These are phyloP conservation scores for Nebria brevicollis DNA, from an alignment of 2,888 invertebrate genomes.

Conservation along the genomic window DNA sequence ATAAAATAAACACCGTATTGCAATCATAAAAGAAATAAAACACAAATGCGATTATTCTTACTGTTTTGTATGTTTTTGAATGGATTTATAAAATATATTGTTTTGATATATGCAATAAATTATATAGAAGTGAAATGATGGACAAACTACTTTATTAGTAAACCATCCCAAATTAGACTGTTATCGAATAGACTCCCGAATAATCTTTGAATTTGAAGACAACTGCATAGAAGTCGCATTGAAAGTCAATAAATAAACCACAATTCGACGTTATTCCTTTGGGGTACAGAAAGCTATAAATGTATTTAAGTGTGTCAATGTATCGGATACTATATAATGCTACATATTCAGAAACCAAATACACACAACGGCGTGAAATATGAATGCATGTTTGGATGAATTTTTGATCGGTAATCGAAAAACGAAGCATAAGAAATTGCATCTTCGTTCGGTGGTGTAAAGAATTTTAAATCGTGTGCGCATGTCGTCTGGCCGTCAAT, in stretches of 20 bases:
- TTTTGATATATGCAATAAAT: too few species aligned
- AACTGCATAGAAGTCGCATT: not conserved
- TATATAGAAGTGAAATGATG: too few species aligned
- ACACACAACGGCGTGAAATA: constrained; percentile 11
- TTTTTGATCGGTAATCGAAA: constrained; percentile 11
- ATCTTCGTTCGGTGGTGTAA: not conserved
- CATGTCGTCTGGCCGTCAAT: constrained; percentile 6
- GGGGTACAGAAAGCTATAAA: not conserved
- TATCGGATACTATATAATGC: not conserved
- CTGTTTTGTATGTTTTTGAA: too few species aligned
- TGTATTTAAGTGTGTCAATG: not conserved
- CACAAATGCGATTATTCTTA: too few species aligned
- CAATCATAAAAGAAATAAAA: too few species aligned
- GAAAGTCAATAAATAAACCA: not conserved
- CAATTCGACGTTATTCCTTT: not conserved
- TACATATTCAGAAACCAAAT: not conserved
- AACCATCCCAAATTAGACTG: too few species aligned
- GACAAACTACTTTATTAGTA: too few species aligned
- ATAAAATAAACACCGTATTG: too few species aligned
- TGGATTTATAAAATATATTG: too few species aligned
- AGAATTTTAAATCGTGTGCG: not conserved
- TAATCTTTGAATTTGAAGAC: not conserved
- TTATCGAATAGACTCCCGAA: too few species aligned
- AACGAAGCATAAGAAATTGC: not conserved
- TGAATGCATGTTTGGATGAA: constrained; percentile 6